A percentile compares a stretch with the other conserved stretches of the same genome.
Evolutionary conservation across 2,888 invertebrate species (phyloP).

Genomic region (Strigamia maritima): DNA sequence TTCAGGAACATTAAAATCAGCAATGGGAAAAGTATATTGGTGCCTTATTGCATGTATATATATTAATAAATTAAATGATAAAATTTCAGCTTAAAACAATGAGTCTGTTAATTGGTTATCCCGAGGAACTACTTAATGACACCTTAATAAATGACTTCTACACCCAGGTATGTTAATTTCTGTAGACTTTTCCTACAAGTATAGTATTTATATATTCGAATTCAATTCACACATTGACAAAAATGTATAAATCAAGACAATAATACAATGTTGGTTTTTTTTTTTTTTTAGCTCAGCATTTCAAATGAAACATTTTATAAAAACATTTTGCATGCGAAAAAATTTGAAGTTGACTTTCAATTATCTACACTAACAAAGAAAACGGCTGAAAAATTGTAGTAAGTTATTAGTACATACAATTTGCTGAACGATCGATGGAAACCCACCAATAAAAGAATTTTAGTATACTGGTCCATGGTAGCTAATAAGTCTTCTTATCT

Average conservation of each 20-base stretch:
- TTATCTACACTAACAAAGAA: neutral
- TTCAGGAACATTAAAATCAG: conserved; percentile 62
- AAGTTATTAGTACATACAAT: too few species aligned
- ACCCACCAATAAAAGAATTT: too few species aligned
- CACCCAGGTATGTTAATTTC: neutral
- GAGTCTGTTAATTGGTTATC: conserved; percentile 87
- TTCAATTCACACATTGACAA: too few species aligned
- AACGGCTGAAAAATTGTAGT: neutral
- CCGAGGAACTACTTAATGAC: conserved; percentile 80
- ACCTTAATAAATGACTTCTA: conserved; percentile 65
- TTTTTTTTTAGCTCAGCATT: neutral
- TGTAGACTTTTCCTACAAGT: too few species aligned
- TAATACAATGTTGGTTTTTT: too few species aligned
- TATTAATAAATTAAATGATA: neutral
- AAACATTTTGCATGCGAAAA: neutral
- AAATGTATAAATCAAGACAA: too few species aligned
- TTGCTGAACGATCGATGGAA: too few species aligned
- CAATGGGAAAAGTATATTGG: conserved; percentile 53
- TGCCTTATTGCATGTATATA: too few species aligned
- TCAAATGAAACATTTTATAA: neutral
- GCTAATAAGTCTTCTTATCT: too few species aligned
- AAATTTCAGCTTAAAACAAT: conserved; percentile 66
- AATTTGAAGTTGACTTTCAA: neutral
- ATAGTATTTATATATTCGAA: too few species aligned
- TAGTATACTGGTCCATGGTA: too few species aligned